Percentiles rank a stretch among this genome's conserved stretches.
These are phyloP conservation scores for Hylia prasina DNA, from an alignment of 2,113 vertebrate species.

Conservation along the genomic window DNA sequence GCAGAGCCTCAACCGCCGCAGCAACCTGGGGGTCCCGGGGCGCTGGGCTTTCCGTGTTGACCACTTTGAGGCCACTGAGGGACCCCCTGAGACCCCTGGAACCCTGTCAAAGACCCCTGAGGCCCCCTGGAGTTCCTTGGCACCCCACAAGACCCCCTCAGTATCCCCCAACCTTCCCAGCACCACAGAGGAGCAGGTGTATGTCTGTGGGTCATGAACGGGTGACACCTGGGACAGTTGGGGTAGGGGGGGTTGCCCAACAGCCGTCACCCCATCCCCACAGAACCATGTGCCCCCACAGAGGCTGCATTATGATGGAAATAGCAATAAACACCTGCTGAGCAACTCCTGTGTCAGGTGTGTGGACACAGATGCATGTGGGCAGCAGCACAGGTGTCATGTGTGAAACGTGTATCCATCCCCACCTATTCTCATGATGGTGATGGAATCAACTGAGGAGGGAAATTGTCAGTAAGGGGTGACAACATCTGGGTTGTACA, in stretches of 20 bases:
- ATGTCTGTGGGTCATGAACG: background rate
- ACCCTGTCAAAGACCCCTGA: background rate
- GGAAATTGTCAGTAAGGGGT: background rate
- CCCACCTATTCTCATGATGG: background rate
- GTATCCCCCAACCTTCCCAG: background rate
- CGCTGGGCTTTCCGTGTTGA: conserved; percentile 13
- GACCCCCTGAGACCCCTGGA: background rate
- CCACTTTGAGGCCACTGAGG: background rate
- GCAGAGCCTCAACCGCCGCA: background rate
- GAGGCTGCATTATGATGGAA: background rate
- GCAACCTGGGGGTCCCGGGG: background rate
- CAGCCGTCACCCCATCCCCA: background rate
- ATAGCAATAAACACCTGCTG: background rate
- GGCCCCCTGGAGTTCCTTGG: background rate
- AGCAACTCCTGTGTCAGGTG: background rate
- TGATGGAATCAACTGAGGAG: background rate
- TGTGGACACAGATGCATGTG: background rate
- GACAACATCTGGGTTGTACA: background rate
- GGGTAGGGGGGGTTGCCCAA: background rate
- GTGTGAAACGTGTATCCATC: background rate
- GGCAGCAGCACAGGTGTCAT: background rate
- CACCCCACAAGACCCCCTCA: background rate
- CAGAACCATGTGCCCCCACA: background rate
- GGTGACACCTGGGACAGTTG: background rate
- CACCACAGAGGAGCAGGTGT: background rate